Base-by-base conservation (phyloP, 2,888 invertebrate genomes). In the Pachliopta kotzebuea region DNA sequence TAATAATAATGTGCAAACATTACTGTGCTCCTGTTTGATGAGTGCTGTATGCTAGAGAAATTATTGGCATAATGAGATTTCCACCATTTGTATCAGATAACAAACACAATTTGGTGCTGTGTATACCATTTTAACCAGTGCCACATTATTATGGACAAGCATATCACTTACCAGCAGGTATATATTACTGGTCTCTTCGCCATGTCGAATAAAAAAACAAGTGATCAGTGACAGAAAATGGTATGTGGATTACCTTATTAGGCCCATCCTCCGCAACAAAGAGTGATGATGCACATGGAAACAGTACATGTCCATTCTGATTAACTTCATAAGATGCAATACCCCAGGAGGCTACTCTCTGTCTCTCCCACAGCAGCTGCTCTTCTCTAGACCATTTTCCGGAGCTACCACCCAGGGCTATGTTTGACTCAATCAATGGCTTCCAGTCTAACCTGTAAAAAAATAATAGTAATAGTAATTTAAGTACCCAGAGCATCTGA, bases 311-410 rank as follows among this genome's bases (percentile, higher is more conserved):
- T 29, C 98, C 98, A 26, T 95, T 95, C 42, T 94, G 93, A 75
- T 98, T 96, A 60, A 98, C 92, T 83, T 98, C 98, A 78, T 98
- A 99, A 0, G 97, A 96, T 0, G 98, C 98, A 64, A 99, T 98
- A 24, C 99, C 98, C 95, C 97, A 97, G 0, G 96, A 96, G 0
- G 98, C 96, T 53, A 98, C 93, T 62, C 99, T 93, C 86, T 98
- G 98, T 29, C 99, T 89, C 83, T 99, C 99, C 93, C 97, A 95
- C 67, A 98, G 91, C 60, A 99, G 84, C 81, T 98, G 97, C 80
- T 98, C 98, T 80, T 98, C 98, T 45, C 96, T 93, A 0, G 97
- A 97, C 92, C 95, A 94, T 76, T 93, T 92, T 62, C 93, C 93
- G 0, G 92, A 89, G 4, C 92, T 88, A 26, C 92, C 93, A 9